Conservation (phyloP, 2,113 vertebrate species). For the Centrocercus urophasianus region DNA sequence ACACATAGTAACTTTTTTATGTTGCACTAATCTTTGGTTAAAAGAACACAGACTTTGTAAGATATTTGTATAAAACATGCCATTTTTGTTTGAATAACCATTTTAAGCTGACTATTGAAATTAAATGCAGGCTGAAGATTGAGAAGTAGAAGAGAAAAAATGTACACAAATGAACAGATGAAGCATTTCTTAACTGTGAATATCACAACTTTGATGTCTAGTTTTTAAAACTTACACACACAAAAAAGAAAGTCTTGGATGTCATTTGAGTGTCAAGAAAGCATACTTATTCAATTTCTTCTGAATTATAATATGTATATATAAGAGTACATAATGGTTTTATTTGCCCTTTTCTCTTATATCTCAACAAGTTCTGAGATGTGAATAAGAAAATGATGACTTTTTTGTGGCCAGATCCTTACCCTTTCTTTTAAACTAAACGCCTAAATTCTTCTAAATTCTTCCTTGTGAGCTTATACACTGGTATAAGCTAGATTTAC, state of each 20-base stretch:
- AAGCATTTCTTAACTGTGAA: not conserved
- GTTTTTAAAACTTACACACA: not conserved
- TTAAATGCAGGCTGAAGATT: not conserved
- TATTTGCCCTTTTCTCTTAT: not conserved
- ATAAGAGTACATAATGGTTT: not conserved
- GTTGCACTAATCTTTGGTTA: not conserved
- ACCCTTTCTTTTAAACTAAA: not conserved
- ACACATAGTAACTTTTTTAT: not conserved
- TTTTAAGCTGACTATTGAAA: not conserved
- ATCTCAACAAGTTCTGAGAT: not conserved
- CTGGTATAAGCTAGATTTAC: not conserved
- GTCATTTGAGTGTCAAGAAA: not conserved
- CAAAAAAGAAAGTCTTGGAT: not conserved
- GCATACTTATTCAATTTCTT: not conserved
- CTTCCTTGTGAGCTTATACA: not conserved
- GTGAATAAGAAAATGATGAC: not conserved
- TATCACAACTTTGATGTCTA: not conserved
- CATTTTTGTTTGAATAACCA: not conserved
- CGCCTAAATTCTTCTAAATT: not conserved
- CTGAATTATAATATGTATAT: not conserved
- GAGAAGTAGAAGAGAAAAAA: not conserved
- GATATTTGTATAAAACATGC: not conserved
- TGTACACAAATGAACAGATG: not conserved
- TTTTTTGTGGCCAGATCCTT: not conserved
- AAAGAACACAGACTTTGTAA: not conserved